phyloP scores from a whole-genome alignment of 2,888 invertebrate species.

The Cremastobaeus sp. region DNA sequence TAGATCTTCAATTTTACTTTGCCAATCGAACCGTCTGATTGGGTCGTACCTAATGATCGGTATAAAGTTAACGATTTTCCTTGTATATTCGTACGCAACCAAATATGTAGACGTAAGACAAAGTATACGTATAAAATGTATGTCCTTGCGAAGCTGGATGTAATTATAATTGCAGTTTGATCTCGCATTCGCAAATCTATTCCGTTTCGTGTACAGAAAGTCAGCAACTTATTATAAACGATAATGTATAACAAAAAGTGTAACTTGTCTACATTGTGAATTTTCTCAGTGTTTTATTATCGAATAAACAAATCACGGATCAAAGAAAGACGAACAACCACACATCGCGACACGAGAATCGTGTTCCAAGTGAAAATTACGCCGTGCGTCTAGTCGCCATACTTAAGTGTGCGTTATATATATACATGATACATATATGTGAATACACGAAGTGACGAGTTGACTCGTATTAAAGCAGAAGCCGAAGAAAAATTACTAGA shows the following conservation, averaged over 20 bases:
- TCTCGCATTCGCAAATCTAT: constrained; percentile 32
- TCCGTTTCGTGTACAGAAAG: constrained; percentile 32
- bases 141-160: constrained; percentile 57
- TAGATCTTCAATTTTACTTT: too few relatives aligned
- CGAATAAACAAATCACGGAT: constrained; percentile 4
- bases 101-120: constrained; percentile 21
- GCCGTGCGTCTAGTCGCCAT: constrained; percentile 28
- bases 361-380: neutral
- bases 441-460: constrained; percentile 37
- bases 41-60: constrained; percentile 17
- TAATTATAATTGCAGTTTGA: constrained; percentile 40
- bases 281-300: constrained; percentile 53
- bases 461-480: too few relatives aligned
- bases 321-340: neutral
- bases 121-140: constrained; percentile 40
- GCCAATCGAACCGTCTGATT: neutral
- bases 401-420: constrained; percentile 39
- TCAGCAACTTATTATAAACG: constrained; percentile 40
- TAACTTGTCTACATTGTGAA: constrained; percentile 47
- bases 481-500: constrained; percentile 28
- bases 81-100: constrained; percentile 39
- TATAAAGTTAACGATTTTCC: constrained; percentile 21
- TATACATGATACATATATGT: constrained; percentile 29
- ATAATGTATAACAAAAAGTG: constrained; percentile 35
- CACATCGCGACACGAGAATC: neutral